A percentile compares a stretch with the other conserved stretches of the same genome.
Evolutionary conservation across 2,888 invertebrate genomes (phyloP).

Genomic region (Pimpla rufipes): DNA sequence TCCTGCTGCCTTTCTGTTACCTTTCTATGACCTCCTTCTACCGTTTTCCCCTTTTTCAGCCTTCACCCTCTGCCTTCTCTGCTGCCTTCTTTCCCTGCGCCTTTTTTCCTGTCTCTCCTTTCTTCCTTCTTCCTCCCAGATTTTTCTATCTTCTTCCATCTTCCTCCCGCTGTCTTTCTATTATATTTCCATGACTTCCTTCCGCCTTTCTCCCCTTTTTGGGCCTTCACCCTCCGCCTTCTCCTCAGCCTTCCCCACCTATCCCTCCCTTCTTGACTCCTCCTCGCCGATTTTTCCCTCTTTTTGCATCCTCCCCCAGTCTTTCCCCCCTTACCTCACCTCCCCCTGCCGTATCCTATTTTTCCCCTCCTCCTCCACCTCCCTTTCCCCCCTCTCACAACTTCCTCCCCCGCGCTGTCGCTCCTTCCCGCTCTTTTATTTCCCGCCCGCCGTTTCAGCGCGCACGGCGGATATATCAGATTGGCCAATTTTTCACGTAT

Average conservation of each 20-base stretch:
- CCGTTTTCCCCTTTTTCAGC: too few species aligned
- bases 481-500: conserved; percentile 44
- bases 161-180: too few species aligned
- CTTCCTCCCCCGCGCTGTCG: not conserved
- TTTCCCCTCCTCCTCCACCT: not conserved
- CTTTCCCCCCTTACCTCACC: not conserved
- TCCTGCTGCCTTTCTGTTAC: too few species aligned
- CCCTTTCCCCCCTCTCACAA: conserved; percentile 1
- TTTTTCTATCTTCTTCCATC: too few species aligned
- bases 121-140: not conserved
- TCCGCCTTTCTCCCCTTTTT: too few species aligned
- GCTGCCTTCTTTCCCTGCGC: not conserved
- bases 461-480: conserved; percentile 35
- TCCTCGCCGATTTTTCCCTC: too few species aligned
- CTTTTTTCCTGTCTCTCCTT: not conserved
- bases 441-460: not conserved
- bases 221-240: too few species aligned
- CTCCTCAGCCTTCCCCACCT: too few species aligned
- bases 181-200: too few species aligned
- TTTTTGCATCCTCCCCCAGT: not conserved
- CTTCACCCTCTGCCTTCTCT: too few species aligned
- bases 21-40: too few species aligned
- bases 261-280: too few species aligned
- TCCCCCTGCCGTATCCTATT: not conserved
- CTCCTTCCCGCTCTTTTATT: not conserved